phyloP scores from a whole-genome alignment of 2,113 vertebrate genomes.

The Pomatorhinus ruficollis region DNA sequence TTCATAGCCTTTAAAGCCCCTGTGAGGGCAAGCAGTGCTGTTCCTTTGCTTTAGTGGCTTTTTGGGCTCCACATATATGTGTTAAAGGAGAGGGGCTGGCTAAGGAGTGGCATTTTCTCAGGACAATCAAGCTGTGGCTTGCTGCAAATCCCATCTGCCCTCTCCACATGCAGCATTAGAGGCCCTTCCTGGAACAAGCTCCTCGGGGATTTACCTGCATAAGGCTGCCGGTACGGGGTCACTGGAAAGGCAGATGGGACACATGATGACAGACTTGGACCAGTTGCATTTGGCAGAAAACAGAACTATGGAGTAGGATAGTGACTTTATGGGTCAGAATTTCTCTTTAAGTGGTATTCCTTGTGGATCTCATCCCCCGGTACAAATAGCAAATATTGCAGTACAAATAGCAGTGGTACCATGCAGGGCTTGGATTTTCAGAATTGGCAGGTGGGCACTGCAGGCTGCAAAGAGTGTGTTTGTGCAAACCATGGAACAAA shows the following conservation, averaged over 20 bases:
- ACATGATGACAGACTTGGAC: slow-evolving; percentile 15
- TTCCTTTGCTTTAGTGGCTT: not conserved
- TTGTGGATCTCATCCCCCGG: not conserved
- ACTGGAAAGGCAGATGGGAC: slow-evolving; percentile 13
- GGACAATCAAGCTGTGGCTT: slow-evolving; percentile 46
- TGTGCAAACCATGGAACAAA: not conserved
- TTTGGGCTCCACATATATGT: too few relatives aligned
- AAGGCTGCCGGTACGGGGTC: not conserved
- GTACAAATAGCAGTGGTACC: not conserved
- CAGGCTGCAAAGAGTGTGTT: not conserved
- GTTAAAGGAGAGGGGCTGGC: not conserved
- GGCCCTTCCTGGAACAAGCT: slow-evolving; percentile 23
- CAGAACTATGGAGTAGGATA: not conserved
- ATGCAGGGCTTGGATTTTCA: not conserved
- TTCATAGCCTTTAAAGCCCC: not conserved
- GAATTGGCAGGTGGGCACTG: not conserved
- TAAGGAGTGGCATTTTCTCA: not conserved
- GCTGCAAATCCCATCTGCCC: slow-evolving; percentile 47
- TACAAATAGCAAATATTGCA: not conserved
- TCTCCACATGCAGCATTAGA: not conserved
- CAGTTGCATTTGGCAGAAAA: not conserved
- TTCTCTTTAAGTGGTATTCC: not conserved
- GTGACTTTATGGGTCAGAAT: not conserved
- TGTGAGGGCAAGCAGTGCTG: not conserved
- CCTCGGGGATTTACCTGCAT: not conserved